Conservation (phyloP, 2,113 vertebrate genomes). For the Poecilia latipinna region DNA sequence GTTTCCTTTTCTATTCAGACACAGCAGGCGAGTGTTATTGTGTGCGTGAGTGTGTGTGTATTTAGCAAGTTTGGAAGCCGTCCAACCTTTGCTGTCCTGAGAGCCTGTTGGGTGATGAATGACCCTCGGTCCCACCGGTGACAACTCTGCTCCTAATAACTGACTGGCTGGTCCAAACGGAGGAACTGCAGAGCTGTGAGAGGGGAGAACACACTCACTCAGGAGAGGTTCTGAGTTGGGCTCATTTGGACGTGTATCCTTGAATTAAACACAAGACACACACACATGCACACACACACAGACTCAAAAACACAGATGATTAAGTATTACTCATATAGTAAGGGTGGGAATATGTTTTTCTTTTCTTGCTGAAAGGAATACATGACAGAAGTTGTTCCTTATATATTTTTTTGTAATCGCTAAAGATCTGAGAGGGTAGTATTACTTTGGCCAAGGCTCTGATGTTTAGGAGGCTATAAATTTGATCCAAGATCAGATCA, state of each 20-base stretch:
- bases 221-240: slow-evolving; percentile 4
- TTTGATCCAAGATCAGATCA: slow-evolving; percentile 48
- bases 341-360: slow-evolving; percentile 22
- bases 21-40: not conserved
- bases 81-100: slow-evolving; percentile 34
- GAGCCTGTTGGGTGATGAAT: slow-evolving; percentile 58
- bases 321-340: slow-evolving; percentile 25
- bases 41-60: slow-evolving; percentile 21
- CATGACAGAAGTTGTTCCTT: slow-evolving; percentile 44
- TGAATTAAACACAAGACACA: slow-evolving; percentile 28
- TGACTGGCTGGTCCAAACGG: slow-evolving; percentile 49
- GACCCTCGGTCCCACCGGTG: slow-evolving; percentile 39
- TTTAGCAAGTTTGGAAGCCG: slow-evolving; percentile 35
- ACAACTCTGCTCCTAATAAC: slow-evolving; percentile 62
- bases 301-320: slow-evolving; percentile 3
- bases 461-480: slow-evolving; percentile 54
- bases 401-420: slow-evolving; percentile 33
- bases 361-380: slow-evolving; percentile 32
- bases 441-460: slow-evolving; percentile 45
- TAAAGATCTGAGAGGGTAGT: slow-evolving; percentile 44
- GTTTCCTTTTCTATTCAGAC: not conserved
- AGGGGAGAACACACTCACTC: slow-evolving; percentile 3
- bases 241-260: slow-evolving; percentile 40
- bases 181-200: slow-evolving; percentile 32
- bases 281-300: not conserved